These are phyloP conservation scores for Bagarius yarrelli DNA, from an alignment of 2,113 vertebrate species.

Conservation along the genomic window DNA sequence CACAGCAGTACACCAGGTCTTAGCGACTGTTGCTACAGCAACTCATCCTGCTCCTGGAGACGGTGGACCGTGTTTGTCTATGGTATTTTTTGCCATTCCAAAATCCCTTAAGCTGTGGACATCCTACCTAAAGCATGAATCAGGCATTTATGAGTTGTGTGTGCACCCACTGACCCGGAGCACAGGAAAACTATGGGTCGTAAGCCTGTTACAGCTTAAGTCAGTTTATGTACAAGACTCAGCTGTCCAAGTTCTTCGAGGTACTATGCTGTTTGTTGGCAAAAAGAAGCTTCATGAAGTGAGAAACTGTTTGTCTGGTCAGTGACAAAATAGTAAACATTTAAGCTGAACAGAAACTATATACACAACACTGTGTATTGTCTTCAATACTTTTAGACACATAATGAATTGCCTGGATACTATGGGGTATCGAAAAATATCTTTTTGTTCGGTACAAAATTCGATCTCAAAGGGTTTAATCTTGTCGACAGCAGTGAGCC, in stretches of 20 bases:
- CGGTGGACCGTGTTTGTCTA: conserved; percentile 45
- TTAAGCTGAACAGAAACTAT: too few species aligned
- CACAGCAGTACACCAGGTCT: background rate
- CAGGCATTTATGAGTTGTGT: conserved; percentile 5
- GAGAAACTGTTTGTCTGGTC: conserved; percentile 8
- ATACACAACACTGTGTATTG: too few species aligned
- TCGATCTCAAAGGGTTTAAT: too few species aligned
- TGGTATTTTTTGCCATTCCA: conserved; percentile 20
- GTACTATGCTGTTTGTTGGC: conserved; percentile 35
- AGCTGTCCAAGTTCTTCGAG: conserved; percentile 21
- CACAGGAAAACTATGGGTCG: conserved; percentile 45
- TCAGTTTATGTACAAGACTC: conserved; percentile 49
- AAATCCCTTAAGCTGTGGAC: conserved; percentile 56
- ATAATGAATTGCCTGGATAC: too few species aligned
- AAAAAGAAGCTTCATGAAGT: conserved; percentile 33
- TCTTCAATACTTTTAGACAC: too few species aligned
- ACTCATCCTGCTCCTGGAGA: conserved; percentile 33
- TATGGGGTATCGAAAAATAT: too few species aligned
- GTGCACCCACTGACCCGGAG: conserved; percentile 45
- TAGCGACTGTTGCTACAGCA: conserved; percentile 35
- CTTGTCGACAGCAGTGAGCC: too few species aligned
- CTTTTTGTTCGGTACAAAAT: too few species aligned
- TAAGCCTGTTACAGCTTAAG: conserved; percentile 49
- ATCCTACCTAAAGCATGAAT: conserved; percentile 43
- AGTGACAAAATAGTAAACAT: background rate